Conservation (phyloP, 2,797 vertebrate species). For the Pempheris klunzingeri region DNA sequence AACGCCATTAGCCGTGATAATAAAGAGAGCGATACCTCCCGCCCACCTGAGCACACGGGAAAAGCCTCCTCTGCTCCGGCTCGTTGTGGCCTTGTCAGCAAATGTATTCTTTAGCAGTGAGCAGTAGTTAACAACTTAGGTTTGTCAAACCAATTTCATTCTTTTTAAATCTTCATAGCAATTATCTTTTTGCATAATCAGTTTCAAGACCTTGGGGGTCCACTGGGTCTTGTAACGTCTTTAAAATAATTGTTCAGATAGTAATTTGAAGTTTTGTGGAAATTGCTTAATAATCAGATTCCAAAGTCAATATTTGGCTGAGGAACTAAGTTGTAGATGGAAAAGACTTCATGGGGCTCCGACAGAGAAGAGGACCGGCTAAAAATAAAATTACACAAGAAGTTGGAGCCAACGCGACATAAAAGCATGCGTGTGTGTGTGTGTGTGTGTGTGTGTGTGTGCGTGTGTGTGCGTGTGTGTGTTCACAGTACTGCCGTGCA, state of each 20-base stretch:
- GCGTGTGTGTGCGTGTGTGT: not conserved
- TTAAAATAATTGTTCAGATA: slow-evolving; percentile 88
- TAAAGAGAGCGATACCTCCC: slow-evolving; percentile 83
- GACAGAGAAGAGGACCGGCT: slow-evolving; percentile 57
- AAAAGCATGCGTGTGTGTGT: slow-evolving; percentile 30
- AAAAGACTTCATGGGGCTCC: slow-evolving; percentile 78
- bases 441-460: slow-evolving; percentile 7
- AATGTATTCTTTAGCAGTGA: slow-evolving; percentile 86
- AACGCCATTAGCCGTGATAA: slow-evolving; percentile 87
- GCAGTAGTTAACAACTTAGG: slow-evolving; percentile 87
- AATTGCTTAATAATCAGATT: slow-evolving; percentile 90
- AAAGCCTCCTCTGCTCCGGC: slow-evolving; percentile 63
- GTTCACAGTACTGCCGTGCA: slow-evolving; percentile 8
- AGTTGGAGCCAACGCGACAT: slow-evolving; percentile 54
- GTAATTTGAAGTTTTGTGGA: slow-evolving; percentile 87
- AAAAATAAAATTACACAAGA: slow-evolving; percentile 74
- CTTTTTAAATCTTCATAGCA: slow-evolving; percentile 89
- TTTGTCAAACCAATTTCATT: slow-evolving; percentile 89
- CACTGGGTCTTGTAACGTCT: slow-evolving; percentile 83
- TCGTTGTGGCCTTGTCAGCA: slow-evolving; percentile 87
- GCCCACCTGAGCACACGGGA: slow-evolving; percentile 84
- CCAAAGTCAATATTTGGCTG: slow-evolving; percentile 86
- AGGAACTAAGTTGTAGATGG: slow-evolving; percentile 82
- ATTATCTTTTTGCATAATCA: slow-evolving; percentile 89
- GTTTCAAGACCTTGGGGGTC: slow-evolving; percentile 87